Percentiles rank a stretch among this genome's conserved stretches.
Conservation (phyloP, 2,888 invertebrate genomes). For the Nemotelus pantherinus region DNA sequence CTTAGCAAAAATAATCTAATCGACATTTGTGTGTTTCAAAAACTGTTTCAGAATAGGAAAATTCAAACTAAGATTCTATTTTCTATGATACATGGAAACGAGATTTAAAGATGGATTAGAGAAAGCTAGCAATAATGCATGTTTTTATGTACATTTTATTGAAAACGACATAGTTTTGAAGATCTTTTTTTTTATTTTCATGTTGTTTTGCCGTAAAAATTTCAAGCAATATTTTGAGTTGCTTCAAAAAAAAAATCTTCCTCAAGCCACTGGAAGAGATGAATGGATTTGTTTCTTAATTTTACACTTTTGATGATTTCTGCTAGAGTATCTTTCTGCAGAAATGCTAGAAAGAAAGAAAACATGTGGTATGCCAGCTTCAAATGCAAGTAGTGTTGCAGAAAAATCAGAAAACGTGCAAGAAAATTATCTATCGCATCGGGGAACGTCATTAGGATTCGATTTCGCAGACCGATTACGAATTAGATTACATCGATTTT, state of each 20-base stretch:
- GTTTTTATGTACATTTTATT: conserved; percentile 38
- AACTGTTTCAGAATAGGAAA: no score
- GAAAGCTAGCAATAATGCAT: conserved; percentile 31
- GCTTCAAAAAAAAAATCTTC: not conserved
- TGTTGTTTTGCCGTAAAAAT: conserved; percentile 28
- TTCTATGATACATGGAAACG: conserved; percentile 33
- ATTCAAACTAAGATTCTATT: no score
- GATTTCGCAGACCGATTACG: no score
- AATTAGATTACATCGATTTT: no score
- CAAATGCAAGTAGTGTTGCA: conserved; percentile 14
- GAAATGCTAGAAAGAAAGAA: conserved; percentile 29
- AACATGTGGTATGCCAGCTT: conserved; percentile 30
- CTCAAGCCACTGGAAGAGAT: conserved; percentile 19
- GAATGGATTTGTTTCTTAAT: conserved; percentile 36
- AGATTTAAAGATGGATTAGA: conserved; percentile 16
- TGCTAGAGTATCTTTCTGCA: not conserved
- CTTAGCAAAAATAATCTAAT: no score
- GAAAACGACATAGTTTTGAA: conserved; percentile 26
- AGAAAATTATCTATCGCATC: no score
- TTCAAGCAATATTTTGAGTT: conserved; percentile 27
- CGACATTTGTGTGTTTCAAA: no score
- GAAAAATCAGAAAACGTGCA: not conserved
- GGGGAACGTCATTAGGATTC: no score
- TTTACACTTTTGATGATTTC: conserved; percentile 12
- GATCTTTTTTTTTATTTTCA: conserved; percentile 18